Base-by-base conservation (phyloP, 2,797 vertebrate species). In the Leuciscus waleckii region DNA sequence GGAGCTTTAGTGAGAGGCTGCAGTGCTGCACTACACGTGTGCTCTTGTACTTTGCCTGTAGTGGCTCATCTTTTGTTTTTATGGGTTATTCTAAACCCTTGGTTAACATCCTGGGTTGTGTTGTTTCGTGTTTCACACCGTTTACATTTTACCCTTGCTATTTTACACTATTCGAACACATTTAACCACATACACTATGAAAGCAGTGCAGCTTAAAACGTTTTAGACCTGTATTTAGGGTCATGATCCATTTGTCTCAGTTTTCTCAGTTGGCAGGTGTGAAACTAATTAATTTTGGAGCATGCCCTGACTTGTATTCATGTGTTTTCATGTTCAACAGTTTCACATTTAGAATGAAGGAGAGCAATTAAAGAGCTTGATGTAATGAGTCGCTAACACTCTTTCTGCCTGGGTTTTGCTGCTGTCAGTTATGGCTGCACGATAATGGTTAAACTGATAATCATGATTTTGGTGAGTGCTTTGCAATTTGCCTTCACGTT, bases 1-100 rank as follows among this genome's bases (percentile, higher is more conserved):
- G 43, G 43, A 71, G 70, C 65, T 84, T 81, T 85, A 61, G 75
- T 82, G 71, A 71, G 43, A 35, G 29, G 69, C 54, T 86, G 71
- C 43, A 61, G 51, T 82, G 78, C 58, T 77, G 54, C 58, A 81
- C 75, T 85, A 87, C 83, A 85, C 29, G 16, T 67, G 32, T 14
- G 35, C 1, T 49, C 13, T 65, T 32, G 6, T 35, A 23, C 21
- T 79, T 79, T 67, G 29, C 58, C 29, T 79, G 4, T 46, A 0
- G 23, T 65, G 9, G 2, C 9, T 65, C 8, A 13, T 65, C 19
- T 29, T 46, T 63, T 41, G 54, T 65, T 43, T 79, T 46, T 32
- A 41, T 26, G 16, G 17, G 37, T 65, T 41, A 21, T 29, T 67
- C 41, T 46, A 43, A 67, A 67, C n/a, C 26, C 61, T 2, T 46